Evolutionary conservation across 2,113 vertebrate genomes (phyloP), one percentile per base, ranked within the genome.

Genomic region (Cnemophilus loriae): DNA sequence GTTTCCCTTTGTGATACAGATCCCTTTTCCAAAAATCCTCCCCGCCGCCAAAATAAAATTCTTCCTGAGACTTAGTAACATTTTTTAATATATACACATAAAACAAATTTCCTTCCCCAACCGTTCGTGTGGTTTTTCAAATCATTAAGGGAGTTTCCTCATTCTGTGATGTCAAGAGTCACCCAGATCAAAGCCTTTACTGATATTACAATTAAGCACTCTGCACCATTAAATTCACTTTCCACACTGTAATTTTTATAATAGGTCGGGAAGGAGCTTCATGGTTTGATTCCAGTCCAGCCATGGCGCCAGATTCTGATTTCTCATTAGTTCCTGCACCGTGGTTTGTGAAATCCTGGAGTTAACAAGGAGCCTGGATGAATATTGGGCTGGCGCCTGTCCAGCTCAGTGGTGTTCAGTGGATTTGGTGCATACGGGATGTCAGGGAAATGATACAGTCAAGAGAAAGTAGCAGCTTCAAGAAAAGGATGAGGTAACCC

Each of bases 161-260:
- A 70, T 90, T 97, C 94, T 94, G 89, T 85, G 92, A 96, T 97
- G 95, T 96, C 95, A 97, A 84, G 91, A 95, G 96, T 97, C 92
- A 97, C 90, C 91, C 90, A 97, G 97, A 98, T 98, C 97, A 97
- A 97, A 98, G 96, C 97, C 95, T 90, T 97, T 95, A 91, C 93
- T 98, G 98, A 97, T 97, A 98, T 96, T 98, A 97, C 97, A 98
- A 97, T 98, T 97, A 98, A 98, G 94, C 85, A 95, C 95, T 97
- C 95, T 93, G 90, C 92, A 96, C 97, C 94, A 97, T 97, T 97
- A 97, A 96, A 98, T 98, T 98, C 97, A 98, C 98, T 98, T 98
- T 98, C 98, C 97, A 98, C 98, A 97, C 97, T 97, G 96, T 98
- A 98, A 98, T 98, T 98, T 98, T 97, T 98, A 94, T 98, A 98